Evolutionary conservation across 2,797 vertebrate species (phyloP), one percentile per base, ranked within the genome.

Genomic region (Gobio occitaniae): DNA sequence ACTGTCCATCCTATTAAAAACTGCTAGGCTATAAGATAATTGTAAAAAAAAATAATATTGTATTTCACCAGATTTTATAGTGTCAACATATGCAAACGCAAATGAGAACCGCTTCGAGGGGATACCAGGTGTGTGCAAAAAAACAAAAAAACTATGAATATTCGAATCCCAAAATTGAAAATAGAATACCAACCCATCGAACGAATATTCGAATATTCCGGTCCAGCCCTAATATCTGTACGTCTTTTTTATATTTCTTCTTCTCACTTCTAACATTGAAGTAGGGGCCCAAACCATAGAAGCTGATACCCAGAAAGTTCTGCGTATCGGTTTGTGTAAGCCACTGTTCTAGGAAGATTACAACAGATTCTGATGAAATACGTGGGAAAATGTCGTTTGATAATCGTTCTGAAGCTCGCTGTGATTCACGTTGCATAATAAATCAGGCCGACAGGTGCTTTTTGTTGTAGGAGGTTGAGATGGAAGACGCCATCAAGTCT

Each of bases 381-480:
- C 38, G 17, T 78, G 52, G 61, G 52, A 70, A 69, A 75, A 41
- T 52, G 44, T 52, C 13, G 17, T 61, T 69, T 81, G 78, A 70
- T 38, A 72, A 61, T 87, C 52, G 38, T 6, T 80, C 48, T 68
- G 69, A 78, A 50, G 38, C 61, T 48, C n/a, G 13, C 41, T 25
- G 36, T 59, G 61, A 66, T 72, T 78, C 69, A n/a, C 16, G 4
- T 6, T 12, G 50, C 52, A 44, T 47, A 83, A 52, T 85, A 63
- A 78, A 78, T 80, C 47, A 52, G 56, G 69, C 75, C 68, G 79
- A 85, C 80, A 85, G 84, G 69, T 80, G 76, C 48, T 79, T 80
- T 83, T 69, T 85, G 87, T 83, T 86, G 80, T 72, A 54, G 63
- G 81, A 44, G 84, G 66, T 69, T 63, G 66, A 84, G 61, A 69